A percentile compares a stretch with the other conserved stretches of the same genome.
Conservation (phyloP, 1,140 invertebrate species). For the Triops longicaudatus region DNA sequence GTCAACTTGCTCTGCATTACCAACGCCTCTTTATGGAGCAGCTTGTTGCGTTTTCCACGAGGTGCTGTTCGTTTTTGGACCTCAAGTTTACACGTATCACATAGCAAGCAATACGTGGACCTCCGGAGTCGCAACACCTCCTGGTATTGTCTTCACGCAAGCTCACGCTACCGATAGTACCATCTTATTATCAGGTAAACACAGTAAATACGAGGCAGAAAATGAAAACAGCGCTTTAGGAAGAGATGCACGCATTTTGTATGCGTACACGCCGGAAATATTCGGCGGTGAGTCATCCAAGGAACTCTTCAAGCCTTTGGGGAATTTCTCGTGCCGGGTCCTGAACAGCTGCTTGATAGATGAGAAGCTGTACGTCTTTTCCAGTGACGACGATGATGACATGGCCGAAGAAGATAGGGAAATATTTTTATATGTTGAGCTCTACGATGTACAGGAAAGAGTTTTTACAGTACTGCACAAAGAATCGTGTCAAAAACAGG, state of each 20-base stretch:
- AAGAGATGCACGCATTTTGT: constrained; percentile 29
- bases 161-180: constrained; percentile 28
- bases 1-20: constrained; percentile 31
- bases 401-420: constrained; percentile 26
- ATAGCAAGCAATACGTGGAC: neutral
- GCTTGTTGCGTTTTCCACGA: constrained; percentile 34
- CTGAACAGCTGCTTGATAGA: constrained; percentile 34
- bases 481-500: constrained; percentile 24
- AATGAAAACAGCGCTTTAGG: constrained; percentile 3
- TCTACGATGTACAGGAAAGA: constrained; percentile 30
- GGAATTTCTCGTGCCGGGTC: constrained; percentile 31
- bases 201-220: neutral
- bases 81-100: constrained; percentile 28
- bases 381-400: constrained; percentile 17
- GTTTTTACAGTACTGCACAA: constrained; percentile 31
- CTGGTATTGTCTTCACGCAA: constrained; percentile 30
- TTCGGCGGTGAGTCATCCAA: constrained; percentile 29
- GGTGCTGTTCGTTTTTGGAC: constrained; percentile 33
- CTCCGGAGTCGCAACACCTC: constrained; percentile 30
- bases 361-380: constrained; percentile 32
- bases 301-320: constrained; percentile 29
- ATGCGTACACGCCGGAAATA: constrained; percentile 29
- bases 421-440: constrained; percentile 30
- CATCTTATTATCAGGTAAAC: constrained; percentile 34
- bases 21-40: constrained; percentile 32